Evolutionary conservation across 2,113 vertebrate species (phyloP), one percentile per base, ranked within the genome.

Genomic region (Lonchura striata): DNA sequence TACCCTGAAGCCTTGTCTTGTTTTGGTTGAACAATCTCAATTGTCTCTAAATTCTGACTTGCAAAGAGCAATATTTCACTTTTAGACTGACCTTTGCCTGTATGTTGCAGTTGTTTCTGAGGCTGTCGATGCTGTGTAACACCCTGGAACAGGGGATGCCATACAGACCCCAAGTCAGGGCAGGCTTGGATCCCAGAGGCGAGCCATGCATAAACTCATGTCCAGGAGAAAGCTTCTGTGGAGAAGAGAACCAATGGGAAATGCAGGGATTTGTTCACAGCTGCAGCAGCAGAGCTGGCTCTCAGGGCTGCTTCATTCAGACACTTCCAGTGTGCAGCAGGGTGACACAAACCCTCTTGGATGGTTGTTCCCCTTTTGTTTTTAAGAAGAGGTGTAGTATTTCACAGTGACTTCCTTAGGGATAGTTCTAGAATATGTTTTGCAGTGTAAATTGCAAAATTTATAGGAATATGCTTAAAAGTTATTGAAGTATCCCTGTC

Each of bases 121-220:
- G 39, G 13, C 15, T 37, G n/a, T 18, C 5, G 16, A 10, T 56
- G 22, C 35, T 3, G 2, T 15, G 15, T 21, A 33, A 27, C 9
- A 4, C 44, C 31, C 42, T 39, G 6, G 60, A 53, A 21, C 1
- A 41, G 28, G 22, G 25, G 60, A 39, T 41, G 24, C 33, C 46
- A 19, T 9, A 49, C 22, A 19, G 33, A 65, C 20, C 10, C 37
- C 39, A 49, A 15, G 14, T 1, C 0, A 0, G 46, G 63, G 14
- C 18, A 50, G 39, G 30, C 16, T 15, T 50, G 46, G 25, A 42
- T 79, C 16, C 37, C 11, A 21, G 44, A 66, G 15, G 20, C 35
- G 54, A 66, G 13, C 11, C 18, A 18, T 8, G 17, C 0, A 2
- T n/a, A 53, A 69, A 63, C 6, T 37, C 18, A 24, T 37, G 56